Base-by-base conservation (phyloP, 2,797 vertebrate genomes). In the Chromis chromis region DNA sequence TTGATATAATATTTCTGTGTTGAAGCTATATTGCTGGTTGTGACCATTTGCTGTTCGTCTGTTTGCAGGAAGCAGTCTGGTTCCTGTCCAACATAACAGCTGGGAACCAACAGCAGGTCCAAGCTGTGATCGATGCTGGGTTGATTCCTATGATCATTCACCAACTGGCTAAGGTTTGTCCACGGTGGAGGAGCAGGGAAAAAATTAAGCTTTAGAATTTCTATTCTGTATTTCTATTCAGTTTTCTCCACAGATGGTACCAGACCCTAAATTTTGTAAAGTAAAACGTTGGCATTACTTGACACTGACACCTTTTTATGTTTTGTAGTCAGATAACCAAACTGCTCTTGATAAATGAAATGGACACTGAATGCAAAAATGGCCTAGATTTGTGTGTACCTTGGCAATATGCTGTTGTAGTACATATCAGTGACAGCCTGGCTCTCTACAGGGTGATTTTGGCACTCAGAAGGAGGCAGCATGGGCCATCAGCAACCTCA, bases 21-120 rank as follows among this genome's bases (percentile, higher is more conserved):
- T n/a, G 6, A 36, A 28, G 14, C 49, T 52, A 0, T 19, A 25
- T 21, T 27, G 42, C 14, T 6, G 1, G 10, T 60, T 65, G 21
- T 86, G 24, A 74, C 65, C 28, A 17, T 82, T 64, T 90, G 46
- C 61, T 48, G 84, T 84, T 78, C 63, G 24, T 83, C 42, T 78
- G 63, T 78, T 79, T 91, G 31, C 85, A 99, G 98, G 97, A 99
- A 95, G 98, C 98, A 46, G 98, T 99, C 78, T 99, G 98, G 98
- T 99, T 99, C 93, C 93, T 99, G 90, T 99, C 98, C 94, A 99
- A 99, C 92, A 99, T 99, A 91, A 99, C 98, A 88, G 98, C 98
- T 89, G 98, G 98, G 84, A 99, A 99, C 92, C 98, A 99, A 91
- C 98, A 99, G 93, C 98, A 99, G 94, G 98, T 99, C 90, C 98